Percentiles rank a stretch among this genome's conserved stretches.
phyloP scores from a whole-genome alignment of 2,797 vertebrate species.

The Echeneis naucrates region DNA sequence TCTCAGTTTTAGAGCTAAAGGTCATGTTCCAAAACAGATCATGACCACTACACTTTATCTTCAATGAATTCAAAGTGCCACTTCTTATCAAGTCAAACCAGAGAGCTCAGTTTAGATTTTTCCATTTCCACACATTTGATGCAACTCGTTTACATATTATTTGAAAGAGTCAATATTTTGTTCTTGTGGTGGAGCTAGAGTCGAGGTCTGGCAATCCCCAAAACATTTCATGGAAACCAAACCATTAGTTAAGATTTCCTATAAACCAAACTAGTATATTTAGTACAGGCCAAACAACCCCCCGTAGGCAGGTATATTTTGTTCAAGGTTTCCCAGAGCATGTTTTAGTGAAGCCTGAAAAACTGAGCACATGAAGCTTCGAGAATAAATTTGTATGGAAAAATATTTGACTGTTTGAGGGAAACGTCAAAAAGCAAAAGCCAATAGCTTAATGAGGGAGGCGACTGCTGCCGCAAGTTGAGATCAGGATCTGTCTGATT shows the following conservation, averaged over 20 bases:
- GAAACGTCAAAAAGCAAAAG: no score
- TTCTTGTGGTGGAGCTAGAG: background rate
- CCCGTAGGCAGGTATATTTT: background rate
- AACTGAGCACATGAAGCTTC: background rate
- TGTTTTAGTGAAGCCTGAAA: background rate
- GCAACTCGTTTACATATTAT: background rate
- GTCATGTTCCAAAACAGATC: no score
- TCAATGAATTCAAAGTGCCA: background rate
- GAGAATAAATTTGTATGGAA: no score
- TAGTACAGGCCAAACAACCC: background rate
- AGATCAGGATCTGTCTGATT: background rate
- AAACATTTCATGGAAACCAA: background rate
- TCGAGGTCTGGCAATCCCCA: no score
- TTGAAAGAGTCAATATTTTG: background rate
- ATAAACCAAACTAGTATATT: background rate
- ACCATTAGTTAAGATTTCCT: background rate
- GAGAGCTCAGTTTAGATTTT: background rate
- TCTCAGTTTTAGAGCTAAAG: no score
- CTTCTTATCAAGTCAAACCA: background rate
- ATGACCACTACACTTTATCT: background rate
- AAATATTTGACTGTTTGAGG: no score
- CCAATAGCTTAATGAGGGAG: background rate
- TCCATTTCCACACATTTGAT: background rate
- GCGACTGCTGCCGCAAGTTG: background rate
- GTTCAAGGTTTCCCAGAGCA: background rate